phyloP scores from a whole-genome alignment of 30 jellyfish, hydroid and myxozoan genomes.

The Mastigias papua region DNA sequence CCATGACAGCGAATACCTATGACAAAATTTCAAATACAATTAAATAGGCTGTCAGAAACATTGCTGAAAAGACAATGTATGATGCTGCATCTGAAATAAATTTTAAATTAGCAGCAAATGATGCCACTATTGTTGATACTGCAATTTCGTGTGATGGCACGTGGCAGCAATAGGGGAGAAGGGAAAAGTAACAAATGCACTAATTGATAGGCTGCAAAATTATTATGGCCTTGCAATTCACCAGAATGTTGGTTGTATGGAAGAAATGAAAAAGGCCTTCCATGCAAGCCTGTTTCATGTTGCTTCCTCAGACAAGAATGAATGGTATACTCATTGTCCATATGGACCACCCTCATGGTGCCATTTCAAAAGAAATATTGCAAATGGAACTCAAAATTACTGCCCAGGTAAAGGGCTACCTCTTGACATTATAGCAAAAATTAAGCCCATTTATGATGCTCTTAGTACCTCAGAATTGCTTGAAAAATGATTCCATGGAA shows the following conservation, averaged over 20 bases:
- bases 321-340: slow-evolving; percentile 61
- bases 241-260: slow-evolving; percentile 43
- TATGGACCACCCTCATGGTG: slow-evolving; percentile 33
- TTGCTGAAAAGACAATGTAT: slow-evolving; percentile 27
- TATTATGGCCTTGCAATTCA: slow-evolving; percentile 54
- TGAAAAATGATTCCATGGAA: slow-evolving; percentile 44
- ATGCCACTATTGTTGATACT: background rate
- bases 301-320: slow-evolving; percentile 43
- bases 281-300: slow-evolving; percentile 60
- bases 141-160: slow-evolving; percentile 47
- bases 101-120: slow-evolving; percentile 4
- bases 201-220: slow-evolving; percentile 62
- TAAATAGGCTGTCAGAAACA: background rate
- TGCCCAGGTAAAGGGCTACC: slow-evolving; percentile 23
- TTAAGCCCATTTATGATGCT: slow-evolving; percentile 28
- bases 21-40: background rate
- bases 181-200: slow-evolving; percentile 45
- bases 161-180: slow-evolving; percentile 54
- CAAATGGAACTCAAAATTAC: background rate
- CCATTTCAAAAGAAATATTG: background rate
- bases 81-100: slow-evolving; percentile 54
- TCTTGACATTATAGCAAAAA: slow-evolving; percentile 6
- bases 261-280: slow-evolving; percentile 56
- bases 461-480: slow-evolving; percentile 7
- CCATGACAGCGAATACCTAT: slow-evolving; percentile 16